These are phyloP conservation scores for Lagopus muta DNA, from an alignment of 2,113 vertebrate species.

Conservation along the genomic window DNA sequence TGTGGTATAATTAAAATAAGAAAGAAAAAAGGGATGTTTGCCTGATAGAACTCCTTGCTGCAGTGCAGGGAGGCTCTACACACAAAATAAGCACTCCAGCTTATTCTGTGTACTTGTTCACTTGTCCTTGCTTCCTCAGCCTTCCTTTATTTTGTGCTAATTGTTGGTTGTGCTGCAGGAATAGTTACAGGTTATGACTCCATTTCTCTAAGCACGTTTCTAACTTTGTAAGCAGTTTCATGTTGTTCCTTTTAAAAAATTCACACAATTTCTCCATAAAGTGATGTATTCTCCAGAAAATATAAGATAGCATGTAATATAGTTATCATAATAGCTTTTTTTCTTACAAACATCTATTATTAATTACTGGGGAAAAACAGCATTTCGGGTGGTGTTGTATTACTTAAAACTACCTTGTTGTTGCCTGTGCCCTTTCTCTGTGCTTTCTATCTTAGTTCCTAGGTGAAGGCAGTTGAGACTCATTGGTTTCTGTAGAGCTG, in stretches of 20 bases:
- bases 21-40: no score
- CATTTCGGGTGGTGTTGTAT: background rate
- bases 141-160: background rate
- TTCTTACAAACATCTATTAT: background rate
- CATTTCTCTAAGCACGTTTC: background rate
- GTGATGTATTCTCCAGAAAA: background rate
- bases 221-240: background rate
- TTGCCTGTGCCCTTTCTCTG: background rate
- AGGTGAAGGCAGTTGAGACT: background rate
- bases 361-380: background rate
- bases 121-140: background rate
- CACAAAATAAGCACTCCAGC: background rate
- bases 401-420: background rate
- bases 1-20: background rate
- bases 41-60: no score
- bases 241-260: background rate
- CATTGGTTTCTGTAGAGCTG: background rate
- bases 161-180: background rate
- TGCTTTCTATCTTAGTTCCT: background rate
- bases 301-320: background rate
- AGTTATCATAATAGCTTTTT: rapidly evolving
- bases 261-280: background rate
- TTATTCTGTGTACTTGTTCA: background rate
- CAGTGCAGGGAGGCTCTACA: background rate
- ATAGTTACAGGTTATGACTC: background rate